Evolutionary conservation across 2,888 invertebrate genomes (phyloP), one percentile per base, ranked within the genome.

Genomic region (Ganaspis brasiliensis): DNA sequence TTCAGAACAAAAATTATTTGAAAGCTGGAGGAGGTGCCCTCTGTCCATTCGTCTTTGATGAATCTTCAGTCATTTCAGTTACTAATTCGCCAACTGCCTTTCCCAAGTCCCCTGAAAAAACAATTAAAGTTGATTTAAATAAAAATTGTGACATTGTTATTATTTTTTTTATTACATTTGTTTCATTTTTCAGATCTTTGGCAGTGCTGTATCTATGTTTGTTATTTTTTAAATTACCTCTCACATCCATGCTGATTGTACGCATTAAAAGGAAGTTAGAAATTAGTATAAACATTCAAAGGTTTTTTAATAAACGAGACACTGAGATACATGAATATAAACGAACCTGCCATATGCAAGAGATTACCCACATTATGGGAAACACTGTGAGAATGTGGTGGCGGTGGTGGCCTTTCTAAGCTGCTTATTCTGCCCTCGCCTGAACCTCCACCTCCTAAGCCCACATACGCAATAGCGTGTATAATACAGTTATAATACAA

Each of bases 11-110:
- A 24, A 40, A 85, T 87, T 89, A 86, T 80, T 90, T 91, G 76
- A 91, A 91, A 81, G 89, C 90, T 37, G 91, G 91, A 57, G 90
- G 90, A 72, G 90, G 87, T 26, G 88, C 86, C 80, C 89, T 85
- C 78, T 89, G 88, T 52, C 90, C 90, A 73, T 91, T 91, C 73
- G 88, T 85, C 73, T 84, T 87, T 63, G 85, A 76, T 74, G 76
- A 81, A 76, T 97, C 97, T 89, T 97, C 96, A 57, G 96, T 96
- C 94, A 98, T 97, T 73, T 97, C 97, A 61, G 96, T 96, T 82
- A 98, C 98, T 88, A 98, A 93, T 89, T 96, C 96, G 88, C 97
- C 97, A 84, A 98, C 96, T 77, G 97, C 97, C 91, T 95, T 95
- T 76, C 97, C 97, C 83, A 98, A 93, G 92, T 97, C 97, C 91